phyloP scores from a whole-genome alignment of 2,888 invertebrate species.

The Gasteruption jaculator region DNA sequence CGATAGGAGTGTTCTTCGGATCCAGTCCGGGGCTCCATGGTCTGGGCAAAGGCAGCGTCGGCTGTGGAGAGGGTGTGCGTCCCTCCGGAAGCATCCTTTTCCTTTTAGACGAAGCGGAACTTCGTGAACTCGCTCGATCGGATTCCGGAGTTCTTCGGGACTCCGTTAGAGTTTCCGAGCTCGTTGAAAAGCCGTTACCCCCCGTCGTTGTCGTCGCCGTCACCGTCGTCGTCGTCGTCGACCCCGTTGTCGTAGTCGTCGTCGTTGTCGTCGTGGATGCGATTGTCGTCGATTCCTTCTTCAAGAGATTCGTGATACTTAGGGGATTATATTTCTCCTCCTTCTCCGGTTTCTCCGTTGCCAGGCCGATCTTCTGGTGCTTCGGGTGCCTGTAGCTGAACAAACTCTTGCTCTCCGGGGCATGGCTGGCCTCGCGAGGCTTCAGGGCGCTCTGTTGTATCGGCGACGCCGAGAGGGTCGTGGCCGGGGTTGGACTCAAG shows the following conservation, averaged over 20 bases:
- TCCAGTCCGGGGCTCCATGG: slow-evolving; percentile 47
- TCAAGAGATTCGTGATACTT: slow-evolving; percentile 46
- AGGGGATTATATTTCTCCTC: slow-evolving; percentile 47
- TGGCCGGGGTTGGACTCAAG: slow-evolving; percentile 36
- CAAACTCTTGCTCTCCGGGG: slow-evolving; percentile 39
- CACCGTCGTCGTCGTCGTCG: slow-evolving; percentile 23
- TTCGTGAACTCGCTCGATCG: slow-evolving; percentile 43
- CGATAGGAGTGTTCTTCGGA: slow-evolving; percentile 54
- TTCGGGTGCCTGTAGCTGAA: slow-evolving; percentile 42
- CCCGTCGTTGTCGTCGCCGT: slow-evolving; percentile 22
- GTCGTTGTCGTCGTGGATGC: slow-evolving; percentile 25
- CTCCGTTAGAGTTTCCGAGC: slow-evolving; percentile 47
- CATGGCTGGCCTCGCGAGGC: slow-evolving; percentile 39
- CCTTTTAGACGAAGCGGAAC: slow-evolving; percentile 44
- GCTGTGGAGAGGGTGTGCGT: slow-evolving; percentile 45
- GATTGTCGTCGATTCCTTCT: slow-evolving; percentile 40
- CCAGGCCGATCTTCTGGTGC: slow-evolving; percentile 25
- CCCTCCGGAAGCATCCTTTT: slow-evolving; percentile 45
- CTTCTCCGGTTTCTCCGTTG: slow-evolving; percentile 29
- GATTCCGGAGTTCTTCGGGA: slow-evolving; percentile 56
- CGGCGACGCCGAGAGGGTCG: slow-evolving; percentile 27
- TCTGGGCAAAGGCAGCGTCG: slow-evolving; percentile 37
- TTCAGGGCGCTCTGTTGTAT: slow-evolving; percentile 35
- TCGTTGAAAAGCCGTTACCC: slow-evolving; percentile 35
- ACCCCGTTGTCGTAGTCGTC: slow-evolving; percentile 20